Evolutionary conservation across 2,113 vertebrate species (phyloP), one percentile per base, ranked within the genome.

Genomic region (Rhombomys opimus): DNA sequence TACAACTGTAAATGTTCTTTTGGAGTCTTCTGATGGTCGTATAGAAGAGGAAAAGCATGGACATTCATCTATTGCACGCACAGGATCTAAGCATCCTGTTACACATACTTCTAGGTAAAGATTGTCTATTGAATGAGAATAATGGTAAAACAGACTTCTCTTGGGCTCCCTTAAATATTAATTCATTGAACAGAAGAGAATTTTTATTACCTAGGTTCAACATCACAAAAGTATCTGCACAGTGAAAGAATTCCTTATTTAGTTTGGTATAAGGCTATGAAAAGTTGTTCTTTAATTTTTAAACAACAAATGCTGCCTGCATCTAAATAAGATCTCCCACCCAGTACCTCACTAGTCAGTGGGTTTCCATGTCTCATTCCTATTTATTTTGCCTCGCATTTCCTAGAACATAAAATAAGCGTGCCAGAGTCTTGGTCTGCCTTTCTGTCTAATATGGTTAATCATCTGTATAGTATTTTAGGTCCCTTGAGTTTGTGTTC

Each of bases 121-220:
- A 30, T 54, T 96, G 96, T 89, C 77, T 75, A 73, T 32, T 94
- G 68, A 97, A 46, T 54, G 76, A 41, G 72, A 96, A 92, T 80
- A 90, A 68, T 25, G 35, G 12, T 86, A 63, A 93, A 95, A 59
- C 18, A 87, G n/a, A 85, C 38, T 81, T 25, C 5, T 96, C 52
- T 1, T 70, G 72, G 30, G 35, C 89, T 94, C 52, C 54, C 88
- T 93, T 97, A 89, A 76, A 73, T 67, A 76, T 17, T 94, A 77
- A 85, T 84, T 94, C 81, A 92, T 50, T 89, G 30, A 32, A 78
- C 77, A 89, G 65, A 87, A 81, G 35, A 18, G 7, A 70, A 67
- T 15, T 77, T 76, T 94, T 90, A 77, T 77, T 50, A 91, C 91
- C 41, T 84, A 23, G 20, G 7, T 85, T 90, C 92, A 95, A 90